phyloP scores from a whole-genome alignment of 2,113 vertebrate genomes.

The Strix uralensis region DNA sequence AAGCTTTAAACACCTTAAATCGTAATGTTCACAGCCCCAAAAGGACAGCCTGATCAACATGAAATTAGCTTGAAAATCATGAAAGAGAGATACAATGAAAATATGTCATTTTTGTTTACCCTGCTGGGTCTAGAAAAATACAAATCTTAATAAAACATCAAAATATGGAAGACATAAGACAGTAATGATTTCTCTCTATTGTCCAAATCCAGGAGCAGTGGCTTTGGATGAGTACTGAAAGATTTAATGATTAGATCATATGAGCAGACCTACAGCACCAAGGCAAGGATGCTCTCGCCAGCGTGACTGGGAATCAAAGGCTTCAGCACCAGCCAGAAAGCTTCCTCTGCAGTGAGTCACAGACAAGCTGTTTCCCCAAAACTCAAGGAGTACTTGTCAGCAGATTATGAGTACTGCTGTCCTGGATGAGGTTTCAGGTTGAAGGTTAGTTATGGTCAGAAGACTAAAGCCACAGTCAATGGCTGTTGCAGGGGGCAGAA shows the following conservation, averaged over 20 bases:
- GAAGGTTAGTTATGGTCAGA: neutral
- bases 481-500: neutral
- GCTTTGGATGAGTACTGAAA: neutral
- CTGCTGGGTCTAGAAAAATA: neutral
- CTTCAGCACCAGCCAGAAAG: neutral
- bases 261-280: neutral
- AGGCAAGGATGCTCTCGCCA: neutral
- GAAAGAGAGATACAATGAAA: neutral
- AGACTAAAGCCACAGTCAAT: neutral
- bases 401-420: neutral
- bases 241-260: rapidly evolving
- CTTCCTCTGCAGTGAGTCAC: neutral
- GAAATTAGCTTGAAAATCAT: neutral
- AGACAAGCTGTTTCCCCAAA: neutral
- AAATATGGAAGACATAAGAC: neutral
- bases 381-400: neutral
- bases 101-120: neutral
- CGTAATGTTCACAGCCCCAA: no score
- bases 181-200: neutral
- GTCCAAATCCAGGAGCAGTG: neutral
- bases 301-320: rapidly evolving
- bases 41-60: neutral
- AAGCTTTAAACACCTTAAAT: neutral
- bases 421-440: neutral
- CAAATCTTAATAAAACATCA: neutral